Percentiles rank a stretch among this genome's conserved stretches.
phyloP scores from a whole-genome alignment of 2,113 vertebrate species.

The Xiphophorus maculatus region DNA sequence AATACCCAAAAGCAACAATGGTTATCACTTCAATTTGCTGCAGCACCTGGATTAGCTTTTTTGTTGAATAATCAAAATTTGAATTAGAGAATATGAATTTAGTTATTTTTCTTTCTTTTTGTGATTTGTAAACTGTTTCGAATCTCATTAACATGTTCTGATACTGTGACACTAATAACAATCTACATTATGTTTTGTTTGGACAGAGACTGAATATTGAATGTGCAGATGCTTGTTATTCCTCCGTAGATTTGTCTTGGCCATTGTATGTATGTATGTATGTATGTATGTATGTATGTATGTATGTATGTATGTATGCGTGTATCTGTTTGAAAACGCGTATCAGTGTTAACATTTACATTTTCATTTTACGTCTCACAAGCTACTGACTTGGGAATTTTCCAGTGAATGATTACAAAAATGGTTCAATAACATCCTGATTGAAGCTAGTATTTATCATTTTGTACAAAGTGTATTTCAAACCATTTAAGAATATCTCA shows the following conservation, averaged over 20 bases:
- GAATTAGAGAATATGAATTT: neutral
- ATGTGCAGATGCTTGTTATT: conserved; percentile 1
- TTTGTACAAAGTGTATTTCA: neutral
- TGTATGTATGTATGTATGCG: conserved; percentile 8
- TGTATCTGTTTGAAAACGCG: conserved; percentile 32
- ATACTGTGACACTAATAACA: conserved; percentile 55
- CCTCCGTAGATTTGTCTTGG: neutral
- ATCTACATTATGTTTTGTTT: conserved; percentile 14
- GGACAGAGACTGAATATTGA: conserved; percentile 31
- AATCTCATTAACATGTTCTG: conserved; percentile 34
- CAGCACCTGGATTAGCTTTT: neutral
- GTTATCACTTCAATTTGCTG: neutral
- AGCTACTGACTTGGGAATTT: conserved; percentile 7
- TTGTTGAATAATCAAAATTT: neutral
- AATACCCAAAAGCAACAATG: neutral
- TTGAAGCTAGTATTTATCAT: conserved; percentile 5
- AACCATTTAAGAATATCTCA: neutral
- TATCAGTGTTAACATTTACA: conserved; percentile 47
- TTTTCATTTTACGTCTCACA: conserved; percentile 24
- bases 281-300: conserved; percentile 1
- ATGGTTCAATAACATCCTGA: neutral
- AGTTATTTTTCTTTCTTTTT: neutral
- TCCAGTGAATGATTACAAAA: conserved; percentile 18
- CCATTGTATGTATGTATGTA: conserved; percentile 22
- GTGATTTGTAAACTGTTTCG: conserved; percentile 1